Base-by-base conservation (phyloP, 2,797 vertebrate species). In the Astyanax mexicanus region DNA sequence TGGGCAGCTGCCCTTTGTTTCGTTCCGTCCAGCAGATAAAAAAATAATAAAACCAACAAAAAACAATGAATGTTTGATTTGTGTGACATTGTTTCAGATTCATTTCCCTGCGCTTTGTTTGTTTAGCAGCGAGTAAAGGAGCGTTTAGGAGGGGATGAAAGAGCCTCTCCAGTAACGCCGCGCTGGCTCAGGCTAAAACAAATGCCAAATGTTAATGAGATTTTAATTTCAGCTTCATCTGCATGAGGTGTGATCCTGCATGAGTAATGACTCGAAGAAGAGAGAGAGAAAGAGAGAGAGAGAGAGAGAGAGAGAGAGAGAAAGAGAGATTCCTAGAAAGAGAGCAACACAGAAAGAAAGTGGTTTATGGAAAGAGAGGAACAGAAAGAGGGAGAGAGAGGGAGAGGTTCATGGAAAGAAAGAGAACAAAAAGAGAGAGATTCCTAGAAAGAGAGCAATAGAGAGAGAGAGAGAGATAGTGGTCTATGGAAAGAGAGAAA, bases 141-240 rank as follows among this genome's bases (percentile, higher is more conserved):
- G 29, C 29, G 12, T 66, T 72, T 40, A 77, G 17, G 32, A 65
- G 37, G 45, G n/a, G 69, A 57, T 23, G 62, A 52, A 19, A 38
- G 23, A 11, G 49, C 21, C 49, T 57, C 27, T 65, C 42, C 42
- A 38, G 68, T 47, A 45, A 23, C 27, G 47, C 67, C 38, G 40
- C 32, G 19, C 49, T 57, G 60, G 78, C 60, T 73, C 40, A 38
- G 55, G 65, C 61, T 67, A 45, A 67, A 71, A 74, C 67, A 68
- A 77, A 83, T 68, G 78, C 61, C 81, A 77, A 80, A 77, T 80
- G 81, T 77, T 80, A 80, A 83, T 83, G 72, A 77, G 78, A 51
- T 77, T 83, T 83, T 83, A 83, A 83, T 80, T 83, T 40, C 74
- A 21, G 52, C 52, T 75, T 79, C 73, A 47, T 79, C 78, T 82